Conservation (phyloP, 2,888 invertebrate species). For the Drosophila sordidula region DNA sequence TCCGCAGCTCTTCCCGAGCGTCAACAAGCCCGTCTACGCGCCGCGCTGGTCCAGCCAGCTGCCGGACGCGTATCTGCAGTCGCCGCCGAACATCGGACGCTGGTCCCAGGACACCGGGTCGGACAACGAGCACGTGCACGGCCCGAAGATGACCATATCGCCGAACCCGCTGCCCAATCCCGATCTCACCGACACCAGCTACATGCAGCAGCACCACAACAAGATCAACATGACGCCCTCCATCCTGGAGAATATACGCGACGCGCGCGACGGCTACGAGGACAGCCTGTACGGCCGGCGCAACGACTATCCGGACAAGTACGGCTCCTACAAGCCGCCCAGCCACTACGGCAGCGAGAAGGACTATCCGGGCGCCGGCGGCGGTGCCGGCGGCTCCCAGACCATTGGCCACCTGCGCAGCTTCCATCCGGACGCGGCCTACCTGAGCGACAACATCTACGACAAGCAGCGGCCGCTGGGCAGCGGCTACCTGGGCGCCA, state of each 20-base stretch:
- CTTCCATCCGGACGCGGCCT: constrained; percentile 83
- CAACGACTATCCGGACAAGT: constrained; percentile 84
- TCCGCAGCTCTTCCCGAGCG: constrained; percentile 89
- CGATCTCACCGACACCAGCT: constrained; percentile 89
- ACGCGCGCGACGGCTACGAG: constrained; percentile 85
- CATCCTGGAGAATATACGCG: constrained; percentile 87
- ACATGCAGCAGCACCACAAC: constrained; percentile 86
- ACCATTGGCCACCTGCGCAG: constrained; percentile 84
- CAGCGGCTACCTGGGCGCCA: constrained; percentile 81
- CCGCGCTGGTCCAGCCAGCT: constrained; percentile 89
- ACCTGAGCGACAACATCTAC: constrained; percentile 84
- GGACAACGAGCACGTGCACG: constrained; percentile 88
- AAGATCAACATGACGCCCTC: constrained; percentile 86
- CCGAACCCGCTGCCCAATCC: constrained; percentile 92
- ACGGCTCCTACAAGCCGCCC: constrained; percentile 83
- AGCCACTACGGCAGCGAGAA: constrained; percentile 85
- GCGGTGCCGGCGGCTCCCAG: constrained; percentile 78
- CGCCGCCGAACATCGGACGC: constrained; percentile 86
- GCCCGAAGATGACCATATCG: constrained; percentile 87
- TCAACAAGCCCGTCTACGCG: constrained; percentile 88
- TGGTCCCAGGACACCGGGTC: constrained; percentile 93
- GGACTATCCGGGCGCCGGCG: constrained; percentile 78
- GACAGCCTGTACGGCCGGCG: constrained; percentile 82
- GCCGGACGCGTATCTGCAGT: constrained; percentile 88
- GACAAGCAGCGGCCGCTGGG: constrained; percentile 83